A percentile compares a stretch with the other conserved stretches of the same genome.
Conservation (phyloP, 2,113 vertebrate genomes). For the Bos javanicus region DNA sequence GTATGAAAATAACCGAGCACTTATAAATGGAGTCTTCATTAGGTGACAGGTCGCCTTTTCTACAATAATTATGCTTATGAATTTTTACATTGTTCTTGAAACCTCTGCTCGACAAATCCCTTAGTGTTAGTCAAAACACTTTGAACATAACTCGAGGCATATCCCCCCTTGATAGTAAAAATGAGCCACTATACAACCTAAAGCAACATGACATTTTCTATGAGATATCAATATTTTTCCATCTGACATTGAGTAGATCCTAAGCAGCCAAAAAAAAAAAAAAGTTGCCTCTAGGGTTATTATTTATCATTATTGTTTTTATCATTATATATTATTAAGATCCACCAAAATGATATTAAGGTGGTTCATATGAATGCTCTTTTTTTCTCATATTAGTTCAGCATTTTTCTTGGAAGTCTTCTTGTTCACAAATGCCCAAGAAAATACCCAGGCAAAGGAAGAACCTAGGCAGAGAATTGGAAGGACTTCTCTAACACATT, state of each 20-base stretch:
- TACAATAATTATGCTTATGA: neutral
- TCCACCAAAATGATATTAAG: neutral
- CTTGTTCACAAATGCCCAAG: neutral
- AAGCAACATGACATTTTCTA: conserved; percentile 32
- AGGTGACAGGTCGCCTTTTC: neutral
- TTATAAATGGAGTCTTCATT: neutral
- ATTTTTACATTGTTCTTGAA: neutral
- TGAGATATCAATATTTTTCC: neutral
- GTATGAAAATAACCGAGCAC: neutral
- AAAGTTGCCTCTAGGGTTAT: neutral
- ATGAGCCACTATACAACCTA: neutral
- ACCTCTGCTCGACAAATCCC: neutral
- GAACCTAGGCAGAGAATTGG: neutral
- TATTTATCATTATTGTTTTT: neutral
- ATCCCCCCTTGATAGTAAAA: neutral
- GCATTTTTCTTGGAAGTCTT: conserved; percentile 20
- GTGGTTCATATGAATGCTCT: neutral
- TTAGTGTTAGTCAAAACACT: neutral
- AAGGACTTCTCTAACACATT: neutral
- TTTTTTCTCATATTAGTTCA: neutral
- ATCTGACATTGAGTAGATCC: conserved; percentile 33
- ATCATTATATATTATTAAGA: neutral
- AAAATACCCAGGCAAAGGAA: neutral
- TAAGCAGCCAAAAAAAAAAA: neutral
- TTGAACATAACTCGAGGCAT: neutral